Evolutionary conservation across 2,888 invertebrate species (phyloP), one percentile per base, ranked within the genome.

Genomic region (Brachycybe producta): DNA sequence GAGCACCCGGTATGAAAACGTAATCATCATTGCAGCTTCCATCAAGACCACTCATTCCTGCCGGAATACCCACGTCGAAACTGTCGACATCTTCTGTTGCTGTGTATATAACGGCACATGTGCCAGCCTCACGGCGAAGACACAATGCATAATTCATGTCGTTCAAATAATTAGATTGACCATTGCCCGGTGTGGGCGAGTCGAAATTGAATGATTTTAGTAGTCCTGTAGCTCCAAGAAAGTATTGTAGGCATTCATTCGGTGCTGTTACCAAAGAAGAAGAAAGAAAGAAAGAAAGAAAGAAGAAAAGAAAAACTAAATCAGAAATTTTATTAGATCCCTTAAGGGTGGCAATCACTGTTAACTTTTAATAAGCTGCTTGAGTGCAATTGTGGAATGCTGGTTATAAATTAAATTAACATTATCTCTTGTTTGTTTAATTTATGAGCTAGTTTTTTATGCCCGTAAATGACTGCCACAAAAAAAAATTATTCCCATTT

Each of bases 141-240:
- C 50, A 50, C 5, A 50, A 21, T 8, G 50, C 50, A 17, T 50
- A 50, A 23, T 50, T 50, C 7, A 50, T 17, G 28, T 50, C 38
- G 44, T 45, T 50, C 24, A 38, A n/a, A 26, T 50, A 50, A 38
- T 45, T 50, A 21, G 50, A 34, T 38, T 44, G 43, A n/a, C 50
- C 50, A 11, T 15, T 43, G 15, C 19, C 19, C 1, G 50, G 50
- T 5, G 38, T 38, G 7, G 50, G 42, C n/a, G 50, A 34, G 23
- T 43, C 50, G 44, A 50, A 50, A 38, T 50, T 50, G 38, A 50
- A 50, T n/a, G 50, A 45, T 23, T 50, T 44, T 13, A 50, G 21
- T 5, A 27, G 27, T 17, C 50, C 50, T n/a, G 27, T 11, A 15
- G 42, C 19, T 2, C 44, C 50, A 8, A 38, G 35, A 35, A 50